phyloP scores from a whole-genome alignment of 2,888 invertebrate species.

The Diaperis boleti region DNA sequence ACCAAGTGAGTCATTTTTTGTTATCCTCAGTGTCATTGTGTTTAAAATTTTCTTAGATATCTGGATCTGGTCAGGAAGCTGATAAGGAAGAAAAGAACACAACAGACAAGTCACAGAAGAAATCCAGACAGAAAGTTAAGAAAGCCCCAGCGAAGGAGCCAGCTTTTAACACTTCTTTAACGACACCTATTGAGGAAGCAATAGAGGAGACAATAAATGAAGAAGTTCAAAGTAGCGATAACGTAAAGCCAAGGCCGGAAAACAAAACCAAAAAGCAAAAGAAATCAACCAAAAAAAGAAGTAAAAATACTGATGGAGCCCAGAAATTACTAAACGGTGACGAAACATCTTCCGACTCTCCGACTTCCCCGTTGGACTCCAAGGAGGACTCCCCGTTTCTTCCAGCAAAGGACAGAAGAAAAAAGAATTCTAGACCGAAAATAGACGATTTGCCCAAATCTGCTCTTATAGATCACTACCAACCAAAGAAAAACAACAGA shows the following conservation, averaged over 20 bases:
- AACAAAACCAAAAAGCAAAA: constrained; percentile 37
- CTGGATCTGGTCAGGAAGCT: background rate
- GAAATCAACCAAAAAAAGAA: constrained; percentile 8
- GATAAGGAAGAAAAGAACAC: constrained; percentile 28
- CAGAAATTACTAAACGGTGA: constrained; percentile 10
- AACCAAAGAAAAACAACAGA: constrained; percentile 5
- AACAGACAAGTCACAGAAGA: constrained; percentile 26
- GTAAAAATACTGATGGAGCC: constrained; percentile 5
- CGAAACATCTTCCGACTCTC: constrained; percentile 7
- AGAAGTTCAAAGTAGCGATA: constrained; percentile 27
- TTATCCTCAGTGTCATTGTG: background rate
- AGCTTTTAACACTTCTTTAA: constrained; percentile 50
- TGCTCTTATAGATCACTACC: constrained; percentile 50
- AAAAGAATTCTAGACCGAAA: constrained; percentile 33
- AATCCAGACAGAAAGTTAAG: constrained; percentile 43
- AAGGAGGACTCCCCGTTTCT: constrained; percentile 51
- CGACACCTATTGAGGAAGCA: constrained; percentile 53
- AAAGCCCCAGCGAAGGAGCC: constrained; percentile 49
- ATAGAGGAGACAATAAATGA: constrained; percentile 53
- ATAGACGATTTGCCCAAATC: constrained; percentile 42
- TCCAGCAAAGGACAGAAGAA: constrained; percentile 50
- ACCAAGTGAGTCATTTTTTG: constrained; percentile 53
- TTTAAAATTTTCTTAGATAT: constrained; percentile 28
- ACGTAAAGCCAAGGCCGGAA: background rate
- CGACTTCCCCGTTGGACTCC: constrained; percentile 24